Conservation (phyloP, 2,888 invertebrate genomes). For the Hypomecis atomaria region DNA sequence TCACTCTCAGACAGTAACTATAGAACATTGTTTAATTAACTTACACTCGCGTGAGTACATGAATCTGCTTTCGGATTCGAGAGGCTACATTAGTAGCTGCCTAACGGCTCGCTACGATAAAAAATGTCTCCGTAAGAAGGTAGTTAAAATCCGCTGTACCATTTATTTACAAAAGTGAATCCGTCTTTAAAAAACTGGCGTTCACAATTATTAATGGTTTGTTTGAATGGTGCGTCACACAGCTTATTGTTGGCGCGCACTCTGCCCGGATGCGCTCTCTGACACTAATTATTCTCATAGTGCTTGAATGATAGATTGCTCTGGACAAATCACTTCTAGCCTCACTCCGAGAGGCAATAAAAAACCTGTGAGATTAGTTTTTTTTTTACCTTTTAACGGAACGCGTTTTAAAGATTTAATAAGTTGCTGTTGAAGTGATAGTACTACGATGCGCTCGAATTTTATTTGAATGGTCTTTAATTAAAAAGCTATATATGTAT, state of each 20-base stretch:
- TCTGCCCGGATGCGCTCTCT: slow-evolving; percentile 79
- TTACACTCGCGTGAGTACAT: slow-evolving; percentile 5
- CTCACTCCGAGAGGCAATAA: slow-evolving; percentile 71
- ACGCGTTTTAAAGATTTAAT: slow-evolving; percentile 46
- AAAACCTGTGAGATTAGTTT: slow-evolving; percentile 73
- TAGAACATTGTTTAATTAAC: slow-evolving; percentile 5
- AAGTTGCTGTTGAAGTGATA: slow-evolving; percentile 28
- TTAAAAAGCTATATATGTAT: slow-evolving; percentile 14
- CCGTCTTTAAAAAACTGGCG: slow-evolving; percentile 80
- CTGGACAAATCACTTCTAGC: slow-evolving; percentile 82
- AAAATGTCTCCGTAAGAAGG: slow-evolving; percentile 81
- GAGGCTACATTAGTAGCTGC: slow-evolving; percentile 49
- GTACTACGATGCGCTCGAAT: slow-evolving; percentile 11
- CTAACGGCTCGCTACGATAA: slow-evolving; percentile 68
- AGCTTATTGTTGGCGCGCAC: slow-evolving; percentile 78
- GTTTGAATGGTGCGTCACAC: slow-evolving; percentile 81
- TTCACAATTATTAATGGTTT: slow-evolving; percentile 83
- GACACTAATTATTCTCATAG: slow-evolving; percentile 85
- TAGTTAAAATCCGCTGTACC: slow-evolving; percentile 80
- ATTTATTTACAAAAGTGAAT: slow-evolving; percentile 82
- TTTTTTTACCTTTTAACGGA: slow-evolving; percentile 66
- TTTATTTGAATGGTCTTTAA: slow-evolving; percentile 23
- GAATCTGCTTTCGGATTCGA: slow-evolving; percentile 23
- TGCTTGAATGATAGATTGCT: slow-evolving; percentile 83
- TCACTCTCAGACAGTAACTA: slow-evolving; percentile 6